These are phyloP conservation scores for Ciona savignyi DNA, from an alignment of 23 tunicate genomes.

Conservation along the genomic window DNA sequence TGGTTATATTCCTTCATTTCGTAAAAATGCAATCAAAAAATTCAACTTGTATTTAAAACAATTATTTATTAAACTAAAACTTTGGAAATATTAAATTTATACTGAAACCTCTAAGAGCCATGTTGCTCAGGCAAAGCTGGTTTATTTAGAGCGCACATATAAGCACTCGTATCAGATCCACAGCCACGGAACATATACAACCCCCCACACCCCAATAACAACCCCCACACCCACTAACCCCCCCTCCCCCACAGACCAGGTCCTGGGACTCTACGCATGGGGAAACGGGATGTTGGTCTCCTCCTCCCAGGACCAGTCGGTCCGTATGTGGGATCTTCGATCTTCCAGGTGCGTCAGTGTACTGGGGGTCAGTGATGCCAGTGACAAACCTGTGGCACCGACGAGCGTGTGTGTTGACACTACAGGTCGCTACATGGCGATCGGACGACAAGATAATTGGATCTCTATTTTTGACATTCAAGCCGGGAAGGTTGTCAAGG, in stretches of 20 bases:
- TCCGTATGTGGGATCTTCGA: conserved; percentile 63
- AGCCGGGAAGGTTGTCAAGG: conserved; percentile 30
- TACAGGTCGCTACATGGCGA: conserved; percentile 37
- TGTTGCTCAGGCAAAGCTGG: no score
- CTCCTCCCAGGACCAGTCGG: conserved; percentile 63
- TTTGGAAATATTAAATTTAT: no score
- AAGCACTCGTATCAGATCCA: no score
- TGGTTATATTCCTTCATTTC: no score
- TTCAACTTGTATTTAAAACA: no score
- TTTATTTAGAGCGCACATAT: no score
- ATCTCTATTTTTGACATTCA: conserved; percentile 52
- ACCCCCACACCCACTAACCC: no score
- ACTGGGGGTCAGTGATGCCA: conserved; percentile 37
- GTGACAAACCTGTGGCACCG: conserved; percentile 22
- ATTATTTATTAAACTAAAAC: no score
- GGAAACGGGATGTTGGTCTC: conserved; percentile 47
- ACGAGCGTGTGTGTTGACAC: conserved; percentile 56
- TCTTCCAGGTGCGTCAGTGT: conserved; percentile 70
- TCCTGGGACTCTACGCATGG: conserved; percentile 59
- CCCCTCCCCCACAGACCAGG: conserved; percentile 31
- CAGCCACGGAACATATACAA: no score
- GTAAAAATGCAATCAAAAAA: no score
- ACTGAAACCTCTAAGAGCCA: no score
- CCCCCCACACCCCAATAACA: no score
- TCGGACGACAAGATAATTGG: conserved; percentile 28